Evolutionary conservation across 2,888 invertebrate genomes (phyloP), one percentile per base, ranked within the genome.

Genomic region (Steromphala cineraria): DNA sequence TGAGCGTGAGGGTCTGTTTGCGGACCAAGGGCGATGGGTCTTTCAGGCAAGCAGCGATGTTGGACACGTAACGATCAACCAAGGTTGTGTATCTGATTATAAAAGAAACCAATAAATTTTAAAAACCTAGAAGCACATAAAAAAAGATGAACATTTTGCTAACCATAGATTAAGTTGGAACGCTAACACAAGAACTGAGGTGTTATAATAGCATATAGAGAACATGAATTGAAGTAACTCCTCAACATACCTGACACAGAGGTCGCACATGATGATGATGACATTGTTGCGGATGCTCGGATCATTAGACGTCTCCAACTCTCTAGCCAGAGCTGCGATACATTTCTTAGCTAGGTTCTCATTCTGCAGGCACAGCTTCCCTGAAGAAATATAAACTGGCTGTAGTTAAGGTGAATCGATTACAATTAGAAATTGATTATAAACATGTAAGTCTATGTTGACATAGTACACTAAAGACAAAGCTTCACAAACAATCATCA

Each of bases 31-130:
- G 91, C 84, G 95, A 94, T 0, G 94, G 90, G 80, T 95, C 94
- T 83, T 95, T 95, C 91, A 97, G 94, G 90, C 96, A 96, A n/a
- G 95, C 93, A 87, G 95, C 95, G 92, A 96, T 95, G 55, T 95
- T 94, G 13, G 94, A 94, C 86, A 96, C 93, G 88, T 95, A 95
- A 19, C 95, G 95, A 92, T 96, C 96, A 78, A 96, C 96, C 75
- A 96, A 94, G 31, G 95, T 95, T 5, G 96, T 95, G 92, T 96
- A 96, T 87, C 96, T 96, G n/a, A n/a, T n/a, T n/a, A n/a, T n/a
- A n/a, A n/a, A n/a, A n/a, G n/a, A n/a, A n/a, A n/a, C n/a, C n/a
- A n/a, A n/a, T n/a, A n/a, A n/a, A 10, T 4, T 46, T 13, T 46
- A 46, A 5, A 46, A 46, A 13, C 13, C 13, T 1, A 46, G 46